Evolutionary conservation across 2,888 invertebrate species (phyloP).

Genomic region (Pristionchus maxplancki): DNA sequence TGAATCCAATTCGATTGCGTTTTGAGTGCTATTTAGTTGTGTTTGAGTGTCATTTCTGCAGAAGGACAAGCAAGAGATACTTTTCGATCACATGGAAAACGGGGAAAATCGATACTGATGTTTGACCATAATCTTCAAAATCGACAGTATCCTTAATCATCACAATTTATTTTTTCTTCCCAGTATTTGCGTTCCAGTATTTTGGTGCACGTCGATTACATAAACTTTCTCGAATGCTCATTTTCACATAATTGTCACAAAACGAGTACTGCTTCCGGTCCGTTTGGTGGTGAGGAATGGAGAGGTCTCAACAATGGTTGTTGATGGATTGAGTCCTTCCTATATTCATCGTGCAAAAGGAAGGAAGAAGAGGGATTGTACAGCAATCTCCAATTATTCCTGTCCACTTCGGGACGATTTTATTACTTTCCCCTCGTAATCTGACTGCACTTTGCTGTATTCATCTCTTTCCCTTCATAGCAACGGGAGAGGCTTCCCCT

Average conservation of each 20-base stretch:
- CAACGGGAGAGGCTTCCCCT: neutral
- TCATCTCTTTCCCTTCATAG: neutral
- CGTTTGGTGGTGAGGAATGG: too few species aligned
- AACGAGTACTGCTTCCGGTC: too few species aligned
- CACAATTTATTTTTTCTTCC: too few species aligned
- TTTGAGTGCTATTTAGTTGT: neutral
- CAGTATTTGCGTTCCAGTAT: too few species aligned
- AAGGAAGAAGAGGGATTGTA: neutral
- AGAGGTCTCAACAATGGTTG: neutral
- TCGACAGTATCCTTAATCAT: too few species aligned
- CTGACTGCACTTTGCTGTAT: neutral
- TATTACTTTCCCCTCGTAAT: neutral
- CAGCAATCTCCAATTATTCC: neutral
- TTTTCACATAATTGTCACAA: too few species aligned
- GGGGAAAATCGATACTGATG: neutral
- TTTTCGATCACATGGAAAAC: neutral
- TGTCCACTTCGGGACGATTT: neutral
- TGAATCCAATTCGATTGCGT: neutral
- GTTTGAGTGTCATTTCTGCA: neutral
- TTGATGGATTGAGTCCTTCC: neutral
- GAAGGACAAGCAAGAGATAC: neutral
- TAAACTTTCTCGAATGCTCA: too few species aligned
- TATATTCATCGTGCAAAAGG: neutral
- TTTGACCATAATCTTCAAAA: too few species aligned
- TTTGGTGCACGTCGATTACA: too few species aligned